These are phyloP conservation scores for Reticulitermes lucifugus DNA, from an alignment of 2,888 invertebrate genomes.

Conservation along the genomic window DNA sequence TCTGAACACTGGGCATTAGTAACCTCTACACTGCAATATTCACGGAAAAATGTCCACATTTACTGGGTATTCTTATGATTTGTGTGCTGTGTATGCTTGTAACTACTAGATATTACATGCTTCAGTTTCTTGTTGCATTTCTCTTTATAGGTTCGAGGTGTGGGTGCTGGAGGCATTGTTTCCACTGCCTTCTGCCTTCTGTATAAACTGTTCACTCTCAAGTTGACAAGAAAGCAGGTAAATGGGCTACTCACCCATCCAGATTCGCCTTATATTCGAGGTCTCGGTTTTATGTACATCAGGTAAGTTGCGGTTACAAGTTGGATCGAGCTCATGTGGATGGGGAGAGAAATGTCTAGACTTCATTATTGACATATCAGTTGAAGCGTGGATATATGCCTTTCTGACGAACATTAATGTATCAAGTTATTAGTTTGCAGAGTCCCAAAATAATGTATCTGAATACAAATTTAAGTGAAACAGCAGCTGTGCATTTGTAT, in stretches of 20 bases:
- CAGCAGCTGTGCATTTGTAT: too few species aligned
- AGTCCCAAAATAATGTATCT: too few species aligned
- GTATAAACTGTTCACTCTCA: slow-evolving; percentile 96
- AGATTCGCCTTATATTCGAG: slow-evolving; percentile 97
- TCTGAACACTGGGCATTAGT: too few species aligned
- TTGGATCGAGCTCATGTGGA: slow-evolving; percentile 12
- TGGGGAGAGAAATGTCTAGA: background rate
- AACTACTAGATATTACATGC: background rate
- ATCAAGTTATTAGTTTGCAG: background rate
- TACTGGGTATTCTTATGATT: too few species aligned
- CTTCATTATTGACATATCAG: background rate
- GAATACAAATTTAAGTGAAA: too few species aligned
- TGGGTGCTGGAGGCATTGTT: slow-evolving; percentile 99
- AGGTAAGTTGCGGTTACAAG: slow-evolving; percentile 64
- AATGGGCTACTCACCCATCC: slow-evolving; percentile 94
- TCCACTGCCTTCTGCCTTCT: slow-evolving; percentile 99
- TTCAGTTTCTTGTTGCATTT: background rate
- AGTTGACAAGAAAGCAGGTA: slow-evolving; percentile 97
- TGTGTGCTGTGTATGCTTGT: background rate
- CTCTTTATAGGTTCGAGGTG: slow-evolving; percentile 87
- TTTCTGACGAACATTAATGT: too few species aligned
- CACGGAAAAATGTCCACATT: too few species aligned
- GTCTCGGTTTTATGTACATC: slow-evolving; percentile 87
- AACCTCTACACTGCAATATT: too few species aligned
- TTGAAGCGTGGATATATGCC: background rate